Conservation (phyloP, 2,113 vertebrate genomes). For the Probosciger aterrimus region DNA sequence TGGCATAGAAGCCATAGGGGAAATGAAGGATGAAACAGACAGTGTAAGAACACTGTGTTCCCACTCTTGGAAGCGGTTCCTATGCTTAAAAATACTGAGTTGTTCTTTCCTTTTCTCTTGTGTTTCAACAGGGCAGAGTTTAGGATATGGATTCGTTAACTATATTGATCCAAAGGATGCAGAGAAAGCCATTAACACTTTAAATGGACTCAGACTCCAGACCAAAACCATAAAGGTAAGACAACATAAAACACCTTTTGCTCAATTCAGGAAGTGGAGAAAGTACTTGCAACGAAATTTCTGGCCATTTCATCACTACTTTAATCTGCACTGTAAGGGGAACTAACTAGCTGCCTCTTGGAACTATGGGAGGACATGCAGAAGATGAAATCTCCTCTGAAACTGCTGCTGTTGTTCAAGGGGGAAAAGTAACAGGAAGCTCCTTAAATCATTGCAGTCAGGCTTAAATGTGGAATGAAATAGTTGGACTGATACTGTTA, state of each 20-base stretch:
- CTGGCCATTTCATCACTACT: neutral
- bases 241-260: constrained; percentile 5
- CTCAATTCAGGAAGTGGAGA: neutral
- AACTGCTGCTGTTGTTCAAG: neutral
- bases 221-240: constrained; percentile 99
- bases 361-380: neutral
- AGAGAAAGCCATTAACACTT: constrained; percentile 99
- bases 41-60: neutral
- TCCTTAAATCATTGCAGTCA: neutral
- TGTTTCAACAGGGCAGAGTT: constrained; percentile 93
- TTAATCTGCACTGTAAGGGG: neutral
- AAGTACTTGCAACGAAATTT: neutral
- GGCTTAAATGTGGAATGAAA: neutral
- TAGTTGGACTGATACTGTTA: neutral
- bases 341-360: neutral
- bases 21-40: neutral
- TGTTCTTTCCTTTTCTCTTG: constrained; percentile 51
- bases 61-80: neutral
- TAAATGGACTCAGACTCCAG: constrained; percentile 99
- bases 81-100: constrained; percentile 62
- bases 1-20: neutral
- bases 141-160: constrained; percentile 99
- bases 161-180: constrained; percentile 99
- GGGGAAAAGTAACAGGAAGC: neutral
- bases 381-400: neutral